A percentile compares a stretch with the other conserved stretches of the same genome.
Evolutionary conservation across 30 jellyfish, hydroid and myxozoan species (phyloP).

Genomic region (Phacellophora camtschatica): DNA sequence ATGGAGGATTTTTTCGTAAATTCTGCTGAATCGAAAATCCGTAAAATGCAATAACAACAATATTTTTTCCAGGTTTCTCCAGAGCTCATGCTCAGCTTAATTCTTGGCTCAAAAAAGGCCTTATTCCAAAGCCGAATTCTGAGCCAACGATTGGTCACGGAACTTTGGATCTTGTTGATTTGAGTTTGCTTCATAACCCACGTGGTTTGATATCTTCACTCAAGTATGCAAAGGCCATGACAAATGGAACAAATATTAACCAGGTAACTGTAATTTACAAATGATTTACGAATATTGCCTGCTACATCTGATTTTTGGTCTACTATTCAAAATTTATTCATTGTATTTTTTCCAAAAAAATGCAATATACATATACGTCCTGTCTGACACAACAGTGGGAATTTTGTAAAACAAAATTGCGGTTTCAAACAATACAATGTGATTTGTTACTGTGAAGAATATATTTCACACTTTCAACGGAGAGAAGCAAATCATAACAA

Average conservation of each 20-base stretch:
- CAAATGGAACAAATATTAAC: neutral
- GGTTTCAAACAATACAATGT: too few species aligned
- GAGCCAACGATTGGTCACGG: slow-evolving; percentile 65
- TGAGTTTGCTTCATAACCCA: slow-evolving; percentile 51
- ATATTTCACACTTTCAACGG: too few species aligned
- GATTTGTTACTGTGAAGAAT: too few species aligned
- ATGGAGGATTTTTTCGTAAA: too few species aligned
- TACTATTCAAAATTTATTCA: neutral
- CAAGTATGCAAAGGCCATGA: slow-evolving; percentile 16
- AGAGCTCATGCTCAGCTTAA: slow-evolving; percentile 37
- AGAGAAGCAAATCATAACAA: too few species aligned
- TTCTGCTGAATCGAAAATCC: too few species aligned
- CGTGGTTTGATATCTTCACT: slow-evolving; percentile 32
- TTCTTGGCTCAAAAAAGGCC: slow-evolving; percentile 36
- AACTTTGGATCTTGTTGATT: slow-evolving; percentile 18
- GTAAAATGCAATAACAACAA: too few species aligned
- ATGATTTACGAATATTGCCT: neutral
- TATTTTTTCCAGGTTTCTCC: slow-evolving; percentile 6
- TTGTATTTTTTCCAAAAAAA: neutral
- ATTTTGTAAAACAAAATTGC: too few species aligned
- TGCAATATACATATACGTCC: too few species aligned
- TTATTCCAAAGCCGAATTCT: slow-evolving; percentile 34
- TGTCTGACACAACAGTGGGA: too few species aligned
- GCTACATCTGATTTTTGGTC: neutral
- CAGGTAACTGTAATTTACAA: slow-evolving; percentile 24